Evolutionary conservation across 2,113 vertebrate genomes (phyloP).

Genomic region (Datnioides undecimradiatus): DNA sequence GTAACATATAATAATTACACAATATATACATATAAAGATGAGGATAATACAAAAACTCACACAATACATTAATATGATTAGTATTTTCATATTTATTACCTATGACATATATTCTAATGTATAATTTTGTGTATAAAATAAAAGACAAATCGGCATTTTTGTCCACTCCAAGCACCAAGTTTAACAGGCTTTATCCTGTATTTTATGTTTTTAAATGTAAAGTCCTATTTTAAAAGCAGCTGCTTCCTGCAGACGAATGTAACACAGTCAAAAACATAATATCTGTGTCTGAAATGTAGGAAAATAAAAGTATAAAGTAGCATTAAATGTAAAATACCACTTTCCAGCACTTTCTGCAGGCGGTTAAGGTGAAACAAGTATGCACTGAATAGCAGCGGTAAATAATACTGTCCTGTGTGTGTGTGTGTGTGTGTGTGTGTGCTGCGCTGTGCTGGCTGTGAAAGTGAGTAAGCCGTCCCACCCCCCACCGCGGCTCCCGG

Average conservation of each 20-base stretch:
- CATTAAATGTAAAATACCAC: not conserved
- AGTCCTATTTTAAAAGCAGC: not conserved
- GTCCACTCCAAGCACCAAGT: too few relatives aligned
- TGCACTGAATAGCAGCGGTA: not conserved
- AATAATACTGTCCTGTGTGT: slow-evolving; percentile 8
- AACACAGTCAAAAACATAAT: not conserved
- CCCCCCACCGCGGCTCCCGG: slow-evolving; percentile 35
- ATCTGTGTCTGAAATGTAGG: not conserved
- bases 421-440: slow-evolving; percentile 6
- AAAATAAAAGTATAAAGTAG: not conserved
- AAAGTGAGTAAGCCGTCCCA: slow-evolving; percentile 57
- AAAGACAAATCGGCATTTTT: too few relatives aligned
- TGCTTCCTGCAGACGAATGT: not conserved
- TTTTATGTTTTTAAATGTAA: not conserved
- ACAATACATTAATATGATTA: too few relatives aligned
- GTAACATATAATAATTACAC: too few relatives aligned
- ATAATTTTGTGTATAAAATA: too few relatives aligned
- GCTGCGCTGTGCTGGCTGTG: slow-evolving; percentile 55
- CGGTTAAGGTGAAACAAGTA: not conserved
- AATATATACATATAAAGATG: too few relatives aligned
- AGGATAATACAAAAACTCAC: too few relatives aligned
- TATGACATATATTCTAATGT: too few relatives aligned
- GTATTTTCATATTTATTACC: too few relatives aligned
- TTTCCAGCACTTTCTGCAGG: not conserved
- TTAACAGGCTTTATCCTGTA: too few relatives aligned